These are phyloP conservation scores for Caenorhabditis sp. DNA, from an alignment of 2,888 invertebrate species.

Conservation along the genomic window DNA sequence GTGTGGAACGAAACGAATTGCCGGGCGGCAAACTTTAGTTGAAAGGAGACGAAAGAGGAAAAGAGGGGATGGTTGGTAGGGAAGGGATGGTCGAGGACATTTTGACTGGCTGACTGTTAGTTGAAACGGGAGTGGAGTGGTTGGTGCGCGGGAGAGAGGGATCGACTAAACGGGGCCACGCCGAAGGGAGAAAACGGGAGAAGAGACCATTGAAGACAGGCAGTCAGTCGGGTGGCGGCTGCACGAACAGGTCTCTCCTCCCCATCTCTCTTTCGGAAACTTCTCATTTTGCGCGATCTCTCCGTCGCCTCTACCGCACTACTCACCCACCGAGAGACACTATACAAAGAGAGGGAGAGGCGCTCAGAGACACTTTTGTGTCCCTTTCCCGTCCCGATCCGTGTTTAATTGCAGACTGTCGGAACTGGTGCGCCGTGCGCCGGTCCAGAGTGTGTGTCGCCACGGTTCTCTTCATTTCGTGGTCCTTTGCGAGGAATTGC, in stretches of 20 bases:
- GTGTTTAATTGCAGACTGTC: slow-evolving; percentile 61
- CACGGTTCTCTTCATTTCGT: slow-evolving; percentile 15
- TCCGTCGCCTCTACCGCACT: slow-evolving; percentile 57
- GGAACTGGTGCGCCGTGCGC: slow-evolving; percentile 30
- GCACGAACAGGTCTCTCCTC: slow-evolving; percentile 63
- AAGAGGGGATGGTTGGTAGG: slow-evolving; percentile 16
- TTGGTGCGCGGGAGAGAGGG: slow-evolving; percentile 49
- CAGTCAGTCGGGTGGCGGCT: slow-evolving; percentile 61
- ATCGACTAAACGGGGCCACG: slow-evolving; percentile 63
- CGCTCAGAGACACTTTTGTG: slow-evolving; percentile 51
- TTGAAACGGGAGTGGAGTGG: slow-evolving; percentile 63
- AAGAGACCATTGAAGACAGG: slow-evolving; percentile 62
- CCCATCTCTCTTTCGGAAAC: slow-evolving; percentile 56
- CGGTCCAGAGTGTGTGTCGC: slow-evolving; percentile 15
- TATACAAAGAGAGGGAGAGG: slow-evolving; percentile 57
- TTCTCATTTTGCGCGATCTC: slow-evolving; percentile 62
- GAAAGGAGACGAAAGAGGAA: slow-evolving; percentile 33
- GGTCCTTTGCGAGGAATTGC: neutral
- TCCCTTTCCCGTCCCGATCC: slow-evolving; percentile 59
- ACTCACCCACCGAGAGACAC: slow-evolving; percentile 49
- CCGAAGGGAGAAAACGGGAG: slow-evolving; percentile 46
- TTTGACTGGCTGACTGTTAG: slow-evolving; percentile 51
- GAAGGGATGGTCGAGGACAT: slow-evolving; percentile 41
- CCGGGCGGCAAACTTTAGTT: slow-evolving; percentile 35
- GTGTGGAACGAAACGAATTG: slow-evolving; percentile 48